phyloP scores from a whole-genome alignment of 2,888 invertebrate genomes.

The Nomada fabriciana region DNA sequence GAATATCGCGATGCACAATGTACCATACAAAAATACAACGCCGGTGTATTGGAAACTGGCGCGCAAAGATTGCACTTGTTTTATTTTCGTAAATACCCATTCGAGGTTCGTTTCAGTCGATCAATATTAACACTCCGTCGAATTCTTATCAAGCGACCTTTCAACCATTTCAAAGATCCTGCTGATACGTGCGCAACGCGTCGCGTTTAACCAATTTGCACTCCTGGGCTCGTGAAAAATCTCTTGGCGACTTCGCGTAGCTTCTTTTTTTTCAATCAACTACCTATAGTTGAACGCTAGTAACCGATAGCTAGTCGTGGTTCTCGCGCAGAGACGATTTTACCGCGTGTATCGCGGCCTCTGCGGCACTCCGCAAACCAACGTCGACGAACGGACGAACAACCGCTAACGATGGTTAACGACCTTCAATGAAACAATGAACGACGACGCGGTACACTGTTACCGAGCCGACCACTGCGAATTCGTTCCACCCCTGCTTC shows the following conservation, averaged over 20 bases:
- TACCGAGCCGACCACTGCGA: constrained; percentile 28
- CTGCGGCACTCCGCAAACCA: constrained; percentile 72
- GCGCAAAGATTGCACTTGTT: too few relatives aligned
- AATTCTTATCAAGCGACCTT: too few relatives aligned
- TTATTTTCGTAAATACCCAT: too few relatives aligned
- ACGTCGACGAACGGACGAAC: constrained; percentile 70
- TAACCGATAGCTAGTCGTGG: constrained; percentile 39
- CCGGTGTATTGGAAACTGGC: too few relatives aligned
- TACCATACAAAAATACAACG: too few relatives aligned
- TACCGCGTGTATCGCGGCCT: constrained; percentile 65
- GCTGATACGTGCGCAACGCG: too few relatives aligned
- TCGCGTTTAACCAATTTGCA: too few relatives aligned
- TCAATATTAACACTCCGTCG: too few relatives aligned
- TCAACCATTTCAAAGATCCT: too few relatives aligned
- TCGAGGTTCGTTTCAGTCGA: too few relatives aligned
- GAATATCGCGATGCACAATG: too few relatives aligned
- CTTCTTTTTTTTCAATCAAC: constrained; percentile 26
- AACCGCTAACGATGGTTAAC: constrained; percentile 76
- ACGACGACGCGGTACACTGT: constrained; percentile 46
- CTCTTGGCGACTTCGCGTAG: background rate
- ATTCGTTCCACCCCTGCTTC: background rate
- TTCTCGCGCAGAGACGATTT: constrained; percentile 51
- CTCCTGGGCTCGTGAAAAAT: too few relatives aligned
- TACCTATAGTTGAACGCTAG: constrained; percentile 11
- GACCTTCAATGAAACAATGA: constrained; percentile 73